These are phyloP conservation scores for Platycheirus albimanus DNA, from an alignment of 2,888 invertebrate genomes.

Conservation along the genomic window DNA sequence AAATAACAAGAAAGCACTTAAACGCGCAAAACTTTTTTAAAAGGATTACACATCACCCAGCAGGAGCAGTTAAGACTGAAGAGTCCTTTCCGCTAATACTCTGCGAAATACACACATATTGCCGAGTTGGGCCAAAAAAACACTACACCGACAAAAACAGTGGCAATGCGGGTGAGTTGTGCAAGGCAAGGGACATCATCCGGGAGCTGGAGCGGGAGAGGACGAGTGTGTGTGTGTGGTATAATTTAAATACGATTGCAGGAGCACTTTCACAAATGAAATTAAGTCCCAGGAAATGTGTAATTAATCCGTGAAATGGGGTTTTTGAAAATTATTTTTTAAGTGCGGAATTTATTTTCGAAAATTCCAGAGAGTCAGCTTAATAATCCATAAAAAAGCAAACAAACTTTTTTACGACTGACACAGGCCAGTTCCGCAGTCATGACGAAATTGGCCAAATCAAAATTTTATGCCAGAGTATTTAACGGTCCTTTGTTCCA, in stretches of 20 bases:
- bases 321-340: neutral
- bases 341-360: neutral
- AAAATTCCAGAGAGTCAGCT: conserved; percentile 26
- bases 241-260: conserved; percentile 29
- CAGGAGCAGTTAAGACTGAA: neutral
- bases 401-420: conserved; percentile 32
- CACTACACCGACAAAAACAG: neutral
- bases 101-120: conserved; percentile 3
- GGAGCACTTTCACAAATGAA: conserved; percentile 43
- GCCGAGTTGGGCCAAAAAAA: neutral
- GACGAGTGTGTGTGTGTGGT: neutral
- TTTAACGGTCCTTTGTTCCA: neutral
- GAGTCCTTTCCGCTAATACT: conserved; percentile 38
- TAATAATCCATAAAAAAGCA: conserved; percentile 51
- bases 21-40: conserved; percentile 55
- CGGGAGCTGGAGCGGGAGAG: neutral
- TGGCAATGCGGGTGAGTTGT: too few relatives aligned
- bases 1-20: conserved; percentile 69
- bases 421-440: conserved; percentile 21
- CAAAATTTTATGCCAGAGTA: conserved; percentile 13
- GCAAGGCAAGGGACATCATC: too few relatives aligned
- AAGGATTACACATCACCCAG: conserved; percentile 48
- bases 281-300: conserved; percentile 54
- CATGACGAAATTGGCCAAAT: conserved; percentile 67
- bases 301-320: conserved; percentile 50